Evolutionary conservation across 2,888 invertebrate genomes (phyloP).

Genomic region (Ptycholaimellus sp.): DNA sequence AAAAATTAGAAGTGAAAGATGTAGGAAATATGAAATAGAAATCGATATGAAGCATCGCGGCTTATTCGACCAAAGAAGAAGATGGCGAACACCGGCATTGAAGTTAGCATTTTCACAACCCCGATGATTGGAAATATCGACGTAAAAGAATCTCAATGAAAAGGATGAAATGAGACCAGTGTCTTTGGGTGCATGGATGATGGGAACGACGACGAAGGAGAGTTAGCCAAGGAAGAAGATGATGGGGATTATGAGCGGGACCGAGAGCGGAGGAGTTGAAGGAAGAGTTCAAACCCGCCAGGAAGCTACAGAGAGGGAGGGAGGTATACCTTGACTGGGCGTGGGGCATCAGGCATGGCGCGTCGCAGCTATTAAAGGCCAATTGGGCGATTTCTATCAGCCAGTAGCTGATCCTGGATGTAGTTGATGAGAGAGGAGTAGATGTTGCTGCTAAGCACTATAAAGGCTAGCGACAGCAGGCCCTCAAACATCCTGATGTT

Average conservation of each 20-base stretch:
- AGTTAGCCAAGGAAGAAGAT: conserved; percentile 59
- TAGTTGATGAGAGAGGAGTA: conserved; percentile 87
- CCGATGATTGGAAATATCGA: conserved; percentile 16
- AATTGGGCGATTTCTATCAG: conserved; percentile 72
- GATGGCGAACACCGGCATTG: conserved; percentile 21
- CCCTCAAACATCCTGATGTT: conserved; percentile 38
- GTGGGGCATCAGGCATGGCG: conserved; percentile 57
- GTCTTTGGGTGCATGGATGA: conserved; percentile 51
- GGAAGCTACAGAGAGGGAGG: background rate
- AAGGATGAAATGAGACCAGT: too few relatives aligned
- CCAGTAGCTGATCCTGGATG: conserved; percentile 41
- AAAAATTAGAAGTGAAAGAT: conserved; percentile 1
- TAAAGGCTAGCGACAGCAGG: conserved; percentile 66
- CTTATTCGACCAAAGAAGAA: conserved; percentile 20
- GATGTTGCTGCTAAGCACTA: conserved; percentile 64
- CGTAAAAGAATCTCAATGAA: background rate
- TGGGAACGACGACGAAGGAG: conserved; percentile 63
- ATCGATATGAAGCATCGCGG: conserved; percentile 13
- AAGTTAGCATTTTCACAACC: conserved; percentile 21
- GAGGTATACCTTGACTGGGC: conserved; percentile 51
- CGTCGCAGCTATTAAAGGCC: conserved; percentile 75
- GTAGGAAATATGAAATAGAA: conserved; percentile 12
- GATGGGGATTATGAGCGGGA: conserved; percentile 51
- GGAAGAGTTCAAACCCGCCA: background rate
- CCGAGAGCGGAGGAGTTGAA: conserved; percentile 29